Evolutionary conservation across 1,140 invertebrate species (phyloP).

Genomic region (Battus philenor): DNA sequence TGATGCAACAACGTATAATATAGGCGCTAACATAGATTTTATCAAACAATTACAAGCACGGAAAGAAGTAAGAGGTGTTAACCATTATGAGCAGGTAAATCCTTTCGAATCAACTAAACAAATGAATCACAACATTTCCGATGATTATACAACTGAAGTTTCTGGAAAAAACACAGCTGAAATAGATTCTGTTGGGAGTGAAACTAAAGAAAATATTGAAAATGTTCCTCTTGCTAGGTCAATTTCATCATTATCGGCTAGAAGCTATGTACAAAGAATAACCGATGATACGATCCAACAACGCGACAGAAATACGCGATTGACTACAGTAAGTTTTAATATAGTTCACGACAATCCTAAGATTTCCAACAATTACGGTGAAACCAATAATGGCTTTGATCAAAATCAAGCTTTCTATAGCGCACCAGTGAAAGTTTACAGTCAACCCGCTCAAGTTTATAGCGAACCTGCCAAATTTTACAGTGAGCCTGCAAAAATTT

Average conservation of each 20-base stretch:
- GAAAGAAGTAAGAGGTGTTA: slow-evolving; percentile 44
- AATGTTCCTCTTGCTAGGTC: slow-evolving; percentile 47
- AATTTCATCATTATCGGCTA: slow-evolving; percentile 41
- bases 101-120: slow-evolving; percentile 30
- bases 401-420: slow-evolving; percentile 77
- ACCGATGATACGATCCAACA: slow-evolving; percentile 29
- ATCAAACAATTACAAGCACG: slow-evolving; percentile 63
- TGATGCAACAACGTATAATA: slow-evolving; percentile 13
- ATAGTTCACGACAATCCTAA: slow-evolving; percentile 60
- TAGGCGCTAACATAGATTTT: slow-evolving; percentile 61
- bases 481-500: slow-evolving; percentile 79
- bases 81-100: slow-evolving; percentile 36
- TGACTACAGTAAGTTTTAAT: slow-evolving; percentile 65
- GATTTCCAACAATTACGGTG: slow-evolving; percentile 73
- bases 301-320: slow-evolving; percentile 33
- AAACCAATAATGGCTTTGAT: slow-evolving; percentile 44
- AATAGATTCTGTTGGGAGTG: slow-evolving; percentile 24
- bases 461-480: slow-evolving; percentile 81
- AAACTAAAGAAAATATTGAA: slow-evolving; percentile 33
- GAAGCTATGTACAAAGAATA: slow-evolving; percentile 45
- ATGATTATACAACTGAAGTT: slow-evolving; percentile 43
- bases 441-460: slow-evolving; percentile 80
- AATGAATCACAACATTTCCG: slow-evolving; percentile 23
- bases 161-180: slow-evolving; percentile 29
- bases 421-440: slow-evolving; percentile 79